Evolutionary conservation across 2,113 vertebrate genomes (phyloP).

Genomic region (Ifrita kowaldi): DNA sequence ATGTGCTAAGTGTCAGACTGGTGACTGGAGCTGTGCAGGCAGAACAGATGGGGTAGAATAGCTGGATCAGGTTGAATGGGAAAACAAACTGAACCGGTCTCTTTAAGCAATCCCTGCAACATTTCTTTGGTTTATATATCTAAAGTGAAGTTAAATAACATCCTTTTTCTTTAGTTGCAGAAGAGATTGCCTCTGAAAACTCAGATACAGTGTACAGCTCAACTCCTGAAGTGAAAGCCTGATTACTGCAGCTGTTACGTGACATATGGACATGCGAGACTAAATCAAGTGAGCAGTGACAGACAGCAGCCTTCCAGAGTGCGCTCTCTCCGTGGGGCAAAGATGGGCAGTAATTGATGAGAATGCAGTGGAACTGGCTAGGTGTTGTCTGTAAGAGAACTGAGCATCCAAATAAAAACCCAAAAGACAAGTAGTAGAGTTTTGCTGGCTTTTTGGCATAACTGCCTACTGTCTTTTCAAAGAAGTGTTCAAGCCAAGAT

Average conservation of each 20-base stretch:
- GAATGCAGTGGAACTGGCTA: slow-evolving; percentile 61
- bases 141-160: not conserved
- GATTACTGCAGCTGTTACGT: slow-evolving; percentile 51
- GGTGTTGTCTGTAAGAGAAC: slow-evolving; percentile 58
- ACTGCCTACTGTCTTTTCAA: slow-evolving; percentile 80
- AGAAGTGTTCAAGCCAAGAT: slow-evolving; percentile 64
- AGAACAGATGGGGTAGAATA: not conserved
- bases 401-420: slow-evolving; percentile 37
- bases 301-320: slow-evolving; percentile 58
- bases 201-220: slow-evolving; percentile 86
- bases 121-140: not conserved
- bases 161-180: slow-evolving; percentile 64
- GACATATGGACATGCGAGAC: slow-evolving; percentile 46
- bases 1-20: not conserved
- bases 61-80: not conserved
- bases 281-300: slow-evolving; percentile 66
- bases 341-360: slow-evolving; percentile 67
- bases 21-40: not conserved
- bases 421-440: slow-evolving; percentile 74
- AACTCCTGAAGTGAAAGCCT: slow-evolving; percentile 91
- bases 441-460: slow-evolving; percentile 59
- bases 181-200: slow-evolving; percentile 92
- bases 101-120: not conserved
- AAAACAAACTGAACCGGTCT: not conserved
- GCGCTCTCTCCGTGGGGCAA: slow-evolving; percentile 59